A percentile compares a stretch with the other conserved stretches of the same genome.
phyloP scores from a whole-genome alignment of 1,140 invertebrate genomes.

The Calephelis virginiensis region DNA sequence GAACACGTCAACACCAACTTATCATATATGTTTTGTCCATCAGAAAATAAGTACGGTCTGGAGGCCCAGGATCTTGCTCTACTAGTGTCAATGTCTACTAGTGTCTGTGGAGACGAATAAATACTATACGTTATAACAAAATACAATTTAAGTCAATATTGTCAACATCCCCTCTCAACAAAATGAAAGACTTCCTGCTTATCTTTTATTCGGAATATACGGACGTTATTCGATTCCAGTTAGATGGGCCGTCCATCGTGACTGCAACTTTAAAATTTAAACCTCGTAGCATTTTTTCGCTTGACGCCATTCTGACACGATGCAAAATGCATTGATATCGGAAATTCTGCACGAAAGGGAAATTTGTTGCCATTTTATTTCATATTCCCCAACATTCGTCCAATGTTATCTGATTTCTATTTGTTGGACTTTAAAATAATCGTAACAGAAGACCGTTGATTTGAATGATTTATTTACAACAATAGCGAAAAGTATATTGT shows the following conservation, averaged over 20 bases:
- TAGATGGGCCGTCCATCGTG: background rate
- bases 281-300: conserved; percentile 33
- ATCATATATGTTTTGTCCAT: too few relatives aligned
- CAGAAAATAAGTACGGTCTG: too few relatives aligned
- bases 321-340: conserved; percentile 32
- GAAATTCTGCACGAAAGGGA: conserved; percentile 15
- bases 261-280: conserved; percentile 34
- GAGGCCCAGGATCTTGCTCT: too few relatives aligned
- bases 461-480: too few relatives aligned
- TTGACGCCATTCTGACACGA: conserved; percentile 30
- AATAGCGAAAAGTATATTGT: too few relatives aligned
- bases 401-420: background rate
- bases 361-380: conserved; percentile 18
- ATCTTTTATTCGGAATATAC: background rate
- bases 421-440: background rate
- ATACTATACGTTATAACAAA: too few relatives aligned
- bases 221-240: conserved; percentile 16
- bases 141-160: too few relatives aligned
- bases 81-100: too few relatives aligned
- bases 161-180: too few relatives aligned
- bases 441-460: too few relatives aligned
- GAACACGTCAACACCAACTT: too few relatives aligned
- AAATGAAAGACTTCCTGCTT: background rate
- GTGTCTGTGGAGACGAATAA: too few relatives aligned
- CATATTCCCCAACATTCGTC: background rate